Percentiles rank a stretch among this genome's conserved stretches.
These are phyloP conservation scores for Apamea epomidion DNA, from an alignment of 2,888 invertebrate species.

Conservation along the genomic window DNA sequence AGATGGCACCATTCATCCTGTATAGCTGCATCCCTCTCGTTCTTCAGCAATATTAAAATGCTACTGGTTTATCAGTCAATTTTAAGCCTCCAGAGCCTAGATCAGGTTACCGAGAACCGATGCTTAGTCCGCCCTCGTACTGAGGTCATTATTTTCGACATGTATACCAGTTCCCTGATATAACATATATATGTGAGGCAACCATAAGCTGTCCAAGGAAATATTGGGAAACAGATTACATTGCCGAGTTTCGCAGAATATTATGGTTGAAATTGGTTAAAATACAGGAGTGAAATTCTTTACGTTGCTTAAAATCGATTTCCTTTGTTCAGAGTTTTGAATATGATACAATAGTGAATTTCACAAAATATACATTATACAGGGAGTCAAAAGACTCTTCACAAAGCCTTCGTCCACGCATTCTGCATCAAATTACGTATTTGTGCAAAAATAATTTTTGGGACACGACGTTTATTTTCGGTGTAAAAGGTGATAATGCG, in stretches of 20 bases:
- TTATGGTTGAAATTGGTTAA: not conserved
- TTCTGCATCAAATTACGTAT: too few relatives aligned
- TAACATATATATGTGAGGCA: not conserved
- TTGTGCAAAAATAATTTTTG: too few relatives aligned
- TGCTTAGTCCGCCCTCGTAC: not conserved
- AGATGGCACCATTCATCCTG: not conserved
- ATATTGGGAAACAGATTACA: constrained; percentile 1
- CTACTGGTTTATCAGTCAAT: not conserved
- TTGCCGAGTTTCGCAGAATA: not conserved
- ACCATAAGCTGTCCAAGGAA: not conserved
- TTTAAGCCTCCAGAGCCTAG: not conserved
- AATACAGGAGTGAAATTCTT: not conserved
- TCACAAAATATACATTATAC: too few relatives aligned
- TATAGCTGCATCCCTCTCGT: not conserved
- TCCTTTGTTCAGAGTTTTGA: too few relatives aligned
- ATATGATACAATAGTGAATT: too few relatives aligned
- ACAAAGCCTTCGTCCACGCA: too few relatives aligned
- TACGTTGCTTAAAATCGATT: too few relatives aligned
- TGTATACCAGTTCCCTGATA: not conserved
- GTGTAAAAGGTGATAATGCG: too few relatives aligned
- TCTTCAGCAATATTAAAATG: not conserved
- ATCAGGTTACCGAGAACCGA: not conserved
- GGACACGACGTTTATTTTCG: too few relatives aligned
- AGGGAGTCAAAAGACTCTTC: too few relatives aligned
- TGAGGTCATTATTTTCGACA: not conserved